Percentiles rank a stretch among this genome's conserved stretches.
Conservation (phyloP, 1,140 invertebrate species). For the Caenorhabditis remanei region DNA sequence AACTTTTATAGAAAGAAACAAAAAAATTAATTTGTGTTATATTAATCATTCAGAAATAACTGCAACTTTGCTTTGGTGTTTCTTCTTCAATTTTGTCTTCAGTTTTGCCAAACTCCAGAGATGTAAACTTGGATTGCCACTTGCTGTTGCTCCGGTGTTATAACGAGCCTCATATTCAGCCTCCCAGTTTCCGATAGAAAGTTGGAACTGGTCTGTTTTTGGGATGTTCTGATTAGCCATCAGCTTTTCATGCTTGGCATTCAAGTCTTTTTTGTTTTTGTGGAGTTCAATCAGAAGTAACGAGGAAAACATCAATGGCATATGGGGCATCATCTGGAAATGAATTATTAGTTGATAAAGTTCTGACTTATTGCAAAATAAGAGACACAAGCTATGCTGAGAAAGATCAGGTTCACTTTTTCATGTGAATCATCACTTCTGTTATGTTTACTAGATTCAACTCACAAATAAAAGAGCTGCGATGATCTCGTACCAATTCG, state of each 20-base stretch:
- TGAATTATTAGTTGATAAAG: background rate
- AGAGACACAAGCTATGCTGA: no score
- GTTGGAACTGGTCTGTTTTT: background rate
- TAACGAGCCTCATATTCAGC: background rate
- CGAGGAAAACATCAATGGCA: conserved; percentile 18
- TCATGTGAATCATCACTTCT: no score
- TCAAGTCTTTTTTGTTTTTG: background rate
- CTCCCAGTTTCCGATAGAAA: background rate
- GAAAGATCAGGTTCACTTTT: no score
- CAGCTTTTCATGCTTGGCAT: background rate
- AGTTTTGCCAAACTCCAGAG: no score
- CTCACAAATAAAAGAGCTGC: background rate
- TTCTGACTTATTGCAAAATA: no score
- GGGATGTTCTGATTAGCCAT: background rate
- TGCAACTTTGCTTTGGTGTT: background rate
- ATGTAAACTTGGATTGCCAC: no score
- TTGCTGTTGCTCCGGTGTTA: background rate
- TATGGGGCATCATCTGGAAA: conserved; percentile 28
- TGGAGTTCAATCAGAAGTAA: background rate
- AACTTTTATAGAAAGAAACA: no score
- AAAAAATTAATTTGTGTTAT: no score
- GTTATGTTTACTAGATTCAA: background rate
- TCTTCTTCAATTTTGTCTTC: background rate
- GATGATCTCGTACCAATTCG: conserved; percentile 12
- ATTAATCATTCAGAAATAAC: background rate